Conservation (phyloP, 1,140 invertebrate species). For the Cydia splendana region DNA sequence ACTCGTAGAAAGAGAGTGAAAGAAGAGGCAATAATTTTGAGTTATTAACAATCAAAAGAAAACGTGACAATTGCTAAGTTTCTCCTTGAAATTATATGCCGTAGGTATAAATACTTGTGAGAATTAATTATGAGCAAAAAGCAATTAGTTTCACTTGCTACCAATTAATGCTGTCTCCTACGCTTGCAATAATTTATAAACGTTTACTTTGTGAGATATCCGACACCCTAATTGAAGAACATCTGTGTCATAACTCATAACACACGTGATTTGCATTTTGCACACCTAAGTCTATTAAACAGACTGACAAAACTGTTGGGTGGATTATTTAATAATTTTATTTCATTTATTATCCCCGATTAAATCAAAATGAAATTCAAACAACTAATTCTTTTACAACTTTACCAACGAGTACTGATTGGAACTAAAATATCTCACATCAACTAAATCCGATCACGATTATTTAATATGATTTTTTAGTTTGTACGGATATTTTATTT, state of each 20-base stretch:
- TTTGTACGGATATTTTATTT: too few species aligned
- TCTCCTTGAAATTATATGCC: not conserved
- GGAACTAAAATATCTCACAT: too few species aligned
- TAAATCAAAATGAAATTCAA: too few species aligned
- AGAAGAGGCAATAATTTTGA: not conserved
- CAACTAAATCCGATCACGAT: too few species aligned
- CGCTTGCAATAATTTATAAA: slow-evolving; percentile 12
- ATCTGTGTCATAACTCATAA: not conserved
- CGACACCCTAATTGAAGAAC: not conserved
- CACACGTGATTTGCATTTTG: slow-evolving; percentile 3
- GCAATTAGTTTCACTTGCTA: slow-evolving; percentile 32
- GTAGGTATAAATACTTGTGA: not conserved
- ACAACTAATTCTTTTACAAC: too few species aligned
- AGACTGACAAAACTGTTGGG: too few species aligned
- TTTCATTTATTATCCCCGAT: too few species aligned
- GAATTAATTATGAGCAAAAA: not conserved
- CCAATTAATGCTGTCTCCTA: slow-evolving; percentile 19
- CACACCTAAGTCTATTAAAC: not conserved
- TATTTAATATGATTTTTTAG: too few species aligned
- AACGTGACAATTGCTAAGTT: not conserved
- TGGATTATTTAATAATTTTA: too few species aligned
- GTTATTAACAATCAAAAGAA: not conserved
- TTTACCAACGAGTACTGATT: too few species aligned
- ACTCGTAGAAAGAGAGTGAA: not conserved
- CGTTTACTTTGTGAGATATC: slow-evolving; percentile 6